phyloP scores from a whole-genome alignment of 2,113 vertebrate species.

The Synchiropus splendidus region DNA sequence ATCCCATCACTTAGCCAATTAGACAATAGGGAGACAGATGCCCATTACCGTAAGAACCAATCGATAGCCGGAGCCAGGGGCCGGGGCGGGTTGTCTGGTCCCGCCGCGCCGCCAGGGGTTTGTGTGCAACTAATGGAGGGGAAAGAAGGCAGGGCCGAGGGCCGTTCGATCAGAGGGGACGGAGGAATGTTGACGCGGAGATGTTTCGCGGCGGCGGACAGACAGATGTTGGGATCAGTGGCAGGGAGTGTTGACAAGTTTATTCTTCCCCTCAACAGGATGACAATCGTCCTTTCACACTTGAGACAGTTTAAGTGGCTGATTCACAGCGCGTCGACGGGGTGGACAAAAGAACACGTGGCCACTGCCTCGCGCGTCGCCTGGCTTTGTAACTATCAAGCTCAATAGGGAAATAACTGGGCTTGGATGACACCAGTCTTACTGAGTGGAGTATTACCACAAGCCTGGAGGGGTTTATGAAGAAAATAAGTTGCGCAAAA shows the following conservation, averaged over 20 bases:
- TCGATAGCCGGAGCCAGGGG: slow-evolving; percentile 65
- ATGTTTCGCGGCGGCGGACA: slow-evolving; percentile 14
- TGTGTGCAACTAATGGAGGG: slow-evolving; percentile 44
- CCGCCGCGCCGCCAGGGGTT: slow-evolving; percentile 33
- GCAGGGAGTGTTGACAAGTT: slow-evolving; percentile 14
- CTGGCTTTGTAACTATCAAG: too few species aligned
- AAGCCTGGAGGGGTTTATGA: too few species aligned
- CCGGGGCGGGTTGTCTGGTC: slow-evolving; percentile 52
- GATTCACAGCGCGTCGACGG: slow-evolving; percentile 12
- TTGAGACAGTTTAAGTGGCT: slow-evolving; percentile 48
- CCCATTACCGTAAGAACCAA: slow-evolving; percentile 65
- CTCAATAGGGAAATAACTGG: not conserved
- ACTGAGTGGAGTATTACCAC: slow-evolving; percentile 6
- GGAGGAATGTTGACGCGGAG: slow-evolving; percentile 14
- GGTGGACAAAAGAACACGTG: slow-evolving; percentile 3
- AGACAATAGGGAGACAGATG: slow-evolving; percentile 67
- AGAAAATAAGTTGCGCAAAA: too few species aligned
- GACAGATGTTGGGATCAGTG: slow-evolving; percentile 32
- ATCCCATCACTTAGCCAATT: slow-evolving; percentile 74
- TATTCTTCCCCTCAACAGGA: slow-evolving; percentile 20
- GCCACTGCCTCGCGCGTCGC: too few species aligned
- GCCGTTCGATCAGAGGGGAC: slow-evolving; percentile 7
- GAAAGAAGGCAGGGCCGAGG: slow-evolving; percentile 18
- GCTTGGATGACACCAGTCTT: slow-evolving; percentile 5
- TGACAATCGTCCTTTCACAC: slow-evolving; percentile 41